phyloP scores from a whole-genome alignment of 2,888 invertebrate species.

The Lutraria lutraria region DNA sequence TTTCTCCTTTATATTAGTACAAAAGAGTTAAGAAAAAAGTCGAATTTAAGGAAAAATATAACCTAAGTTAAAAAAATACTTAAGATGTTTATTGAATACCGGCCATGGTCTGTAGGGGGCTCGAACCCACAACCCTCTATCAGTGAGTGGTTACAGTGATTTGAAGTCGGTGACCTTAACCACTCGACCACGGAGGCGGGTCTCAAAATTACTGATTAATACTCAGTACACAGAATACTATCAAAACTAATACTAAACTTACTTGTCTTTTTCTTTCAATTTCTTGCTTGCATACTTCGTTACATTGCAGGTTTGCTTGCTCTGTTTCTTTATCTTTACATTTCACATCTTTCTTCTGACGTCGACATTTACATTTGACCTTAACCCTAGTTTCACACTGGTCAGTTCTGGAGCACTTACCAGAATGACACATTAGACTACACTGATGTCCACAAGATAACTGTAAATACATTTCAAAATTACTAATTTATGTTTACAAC shows the following conservation, averaged over 20 bases:
- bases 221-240: not conserved
- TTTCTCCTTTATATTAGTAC: no score
- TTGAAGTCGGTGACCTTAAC: no score
- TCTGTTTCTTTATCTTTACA: conserved; percentile 87
- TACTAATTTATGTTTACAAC: no score
- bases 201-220: not conserved
- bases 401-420: conserved; percentile 87
- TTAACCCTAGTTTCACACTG: conserved; percentile 93
- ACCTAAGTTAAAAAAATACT: no score
- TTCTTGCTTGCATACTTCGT: conserved; percentile 81
- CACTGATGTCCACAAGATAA: conserved; percentile 94
- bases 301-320: conserved; percentile 81
- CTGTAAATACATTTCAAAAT: conserved; percentile 86
- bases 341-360: conserved; percentile 91
- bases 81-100: no score
- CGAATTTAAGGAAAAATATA: no score
- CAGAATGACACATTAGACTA: conserved; percentile 83
- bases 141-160: no score
- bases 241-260: conserved; percentile 80
- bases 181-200: no score
- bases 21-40: no score
- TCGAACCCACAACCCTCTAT: no score
- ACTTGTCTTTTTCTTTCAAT: conserved; percentile 81
- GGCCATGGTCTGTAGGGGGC: no score
- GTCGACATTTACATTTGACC: conserved; percentile 92